Conservation (phyloP, 2,113 vertebrate genomes). For the Thalassarche chlororhynchos region DNA sequence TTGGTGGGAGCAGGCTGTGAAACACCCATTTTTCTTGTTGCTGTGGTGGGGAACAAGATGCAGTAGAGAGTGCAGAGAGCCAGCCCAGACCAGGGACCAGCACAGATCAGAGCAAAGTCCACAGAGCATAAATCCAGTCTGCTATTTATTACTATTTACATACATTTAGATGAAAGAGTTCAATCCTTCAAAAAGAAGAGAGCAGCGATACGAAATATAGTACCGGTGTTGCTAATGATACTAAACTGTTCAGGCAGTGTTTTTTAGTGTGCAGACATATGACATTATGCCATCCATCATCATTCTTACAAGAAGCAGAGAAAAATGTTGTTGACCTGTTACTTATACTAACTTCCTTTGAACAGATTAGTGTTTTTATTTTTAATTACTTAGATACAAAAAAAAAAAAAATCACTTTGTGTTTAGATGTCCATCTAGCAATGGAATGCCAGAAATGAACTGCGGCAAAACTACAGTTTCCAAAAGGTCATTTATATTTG, state of each 20-base stretch:
- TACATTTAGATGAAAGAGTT: background rate
- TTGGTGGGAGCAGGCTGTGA: background rate
- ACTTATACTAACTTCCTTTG: background rate
- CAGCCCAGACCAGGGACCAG: background rate
- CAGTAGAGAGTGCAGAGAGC: background rate
- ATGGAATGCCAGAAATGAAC: background rate
- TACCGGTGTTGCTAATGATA: background rate
- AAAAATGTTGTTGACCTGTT: background rate
- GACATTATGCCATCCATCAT: background rate
- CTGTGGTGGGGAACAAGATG: background rate
- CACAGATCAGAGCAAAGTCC: background rate
- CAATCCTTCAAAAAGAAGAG: background rate
- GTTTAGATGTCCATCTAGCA: background rate
- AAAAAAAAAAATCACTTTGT: background rate
- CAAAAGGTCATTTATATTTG: background rate
- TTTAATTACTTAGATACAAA: background rate
- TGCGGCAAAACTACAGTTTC: background rate
- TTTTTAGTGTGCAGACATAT: background rate
- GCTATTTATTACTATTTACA: background rate
- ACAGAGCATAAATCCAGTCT: background rate
- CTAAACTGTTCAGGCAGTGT: background rate
- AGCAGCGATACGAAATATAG: background rate
- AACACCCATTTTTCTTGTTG: background rate
- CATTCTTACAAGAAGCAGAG: background rate
- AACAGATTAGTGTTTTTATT: background rate